Base-by-base conservation (phyloP, 2,797 vertebrate species). In the Ispidina picta region DNA sequence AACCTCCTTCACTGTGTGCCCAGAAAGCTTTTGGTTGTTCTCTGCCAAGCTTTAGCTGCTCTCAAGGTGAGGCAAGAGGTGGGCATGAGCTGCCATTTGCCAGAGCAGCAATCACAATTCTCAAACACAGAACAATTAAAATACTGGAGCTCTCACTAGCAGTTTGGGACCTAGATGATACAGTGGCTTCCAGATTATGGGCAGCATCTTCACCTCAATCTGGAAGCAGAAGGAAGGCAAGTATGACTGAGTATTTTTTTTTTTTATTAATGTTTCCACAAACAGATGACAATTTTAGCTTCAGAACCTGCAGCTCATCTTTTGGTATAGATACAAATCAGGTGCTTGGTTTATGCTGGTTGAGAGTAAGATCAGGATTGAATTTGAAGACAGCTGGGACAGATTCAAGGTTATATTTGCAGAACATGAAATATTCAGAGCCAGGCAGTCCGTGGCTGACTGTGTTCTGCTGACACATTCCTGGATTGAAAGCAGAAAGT, bases 401-500 rank as follows among this genome's bases (percentile, higher is more conserved):
- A 75, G 88, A 91, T 88, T 95, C 89, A 92, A 88, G 92, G 83
- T 91, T 96, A 52, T 88, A 91, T 82, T 88, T 93, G 81, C 76
- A 93, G 94, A 91, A 91, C 59, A 96, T 83, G 86, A 92, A 94
- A 92, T 91, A 93, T 79, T 92, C 86, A 86, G 80, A 94, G 89
- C 44, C 88, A 92, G 92, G 26, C 93, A 88, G 83, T 52, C 90
- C 88, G 7, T 49, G 86, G 88, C 86, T 88, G 83, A 66, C 76
- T 86, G 22, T 93, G 74, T 84, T 94, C 93, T 91, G 83, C 86
- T 95, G 94, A 96, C 94, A 95, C 86, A 91, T 94, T 96, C 92
- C 94, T 96, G 94, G 92, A 96, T 72, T 49, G 52, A 85, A 94
- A 77, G 95, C 88, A 90, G 86, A 93, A 92, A 92, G 63, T 31